Evolutionary conservation across 2,888 invertebrate species (phyloP).

Genomic region (Sepiola atlantica): DNA sequence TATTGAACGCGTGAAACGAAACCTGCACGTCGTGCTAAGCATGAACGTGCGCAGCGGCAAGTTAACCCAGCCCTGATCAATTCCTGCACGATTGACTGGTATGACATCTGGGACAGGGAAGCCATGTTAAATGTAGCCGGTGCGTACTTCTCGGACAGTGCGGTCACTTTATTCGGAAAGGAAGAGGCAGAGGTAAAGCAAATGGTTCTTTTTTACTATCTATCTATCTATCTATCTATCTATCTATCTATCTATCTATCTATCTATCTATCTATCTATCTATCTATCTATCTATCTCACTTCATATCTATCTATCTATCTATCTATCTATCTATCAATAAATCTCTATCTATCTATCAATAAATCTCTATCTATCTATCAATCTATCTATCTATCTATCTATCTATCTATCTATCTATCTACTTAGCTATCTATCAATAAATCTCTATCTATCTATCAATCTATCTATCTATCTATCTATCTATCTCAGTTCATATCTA

Average conservation of each 20-base stretch:
- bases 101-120: slow-evolving; percentile 72
- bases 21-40: slow-evolving; percentile 73
- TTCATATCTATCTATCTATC: background rate
- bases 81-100: slow-evolving; percentile 75
- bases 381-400: background rate
- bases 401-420: too few relatives aligned
- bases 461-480: too few relatives aligned
- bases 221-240: slow-evolving; percentile 1
- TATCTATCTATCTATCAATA: background rate
- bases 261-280: background rate
- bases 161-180: slow-evolving; percentile 68
- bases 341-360: background rate
- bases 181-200: slow-evolving; percentile 62
- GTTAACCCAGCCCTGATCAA: slow-evolving; percentile 75
- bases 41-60: slow-evolving; percentile 73
- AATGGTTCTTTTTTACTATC: background rate
- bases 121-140: slow-evolving; percentile 74
- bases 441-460: too few relatives aligned
- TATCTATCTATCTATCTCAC: background rate
- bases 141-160: slow-evolving; percentile 72
- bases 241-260: background rate
- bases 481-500: too few relatives aligned
- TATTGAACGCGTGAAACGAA: slow-evolving; percentile 70
- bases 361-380: too few relatives aligned
- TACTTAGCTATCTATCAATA: background rate